Percentiles rank a stretch among this genome's conserved stretches.
These are phyloP conservation scores for Rhabdornis inornatus DNA, from an alignment of 2,113 vertebrate genomes.

Conservation along the genomic window DNA sequence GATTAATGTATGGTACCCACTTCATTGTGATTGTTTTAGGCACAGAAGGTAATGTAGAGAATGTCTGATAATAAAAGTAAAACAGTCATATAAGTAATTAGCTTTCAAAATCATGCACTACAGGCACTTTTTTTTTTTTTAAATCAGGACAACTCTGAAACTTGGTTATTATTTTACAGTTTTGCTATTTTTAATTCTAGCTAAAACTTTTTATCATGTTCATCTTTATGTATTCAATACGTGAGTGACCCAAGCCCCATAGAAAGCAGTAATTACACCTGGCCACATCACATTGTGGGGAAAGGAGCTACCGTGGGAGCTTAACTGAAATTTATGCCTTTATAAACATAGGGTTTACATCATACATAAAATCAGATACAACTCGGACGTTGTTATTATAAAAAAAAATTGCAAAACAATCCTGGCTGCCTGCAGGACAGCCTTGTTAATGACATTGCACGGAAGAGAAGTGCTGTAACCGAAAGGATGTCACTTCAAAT, in stretches of 20 bases:
- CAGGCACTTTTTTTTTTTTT: neutral
- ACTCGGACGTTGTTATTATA: neutral
- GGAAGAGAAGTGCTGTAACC: neutral
- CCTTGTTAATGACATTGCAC: neutral
- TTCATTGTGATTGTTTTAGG: neutral
- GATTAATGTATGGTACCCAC: neutral
- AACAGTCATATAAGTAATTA: neutral
- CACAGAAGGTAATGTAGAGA: neutral
- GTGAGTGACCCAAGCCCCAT: neutral
- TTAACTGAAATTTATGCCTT: neutral
- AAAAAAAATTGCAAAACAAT: neutral
- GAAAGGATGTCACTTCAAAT: neutral
- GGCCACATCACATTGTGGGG: neutral
- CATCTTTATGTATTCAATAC: neutral
- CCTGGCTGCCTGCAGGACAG: neutral
- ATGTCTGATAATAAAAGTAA: neutral
- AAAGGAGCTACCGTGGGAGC: neutral
- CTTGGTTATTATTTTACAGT: neutral
- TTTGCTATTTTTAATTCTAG: neutral
- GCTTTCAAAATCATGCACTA: neutral
- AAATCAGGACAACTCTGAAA: neutral
- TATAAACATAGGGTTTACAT: neutral
- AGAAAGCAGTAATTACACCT: neutral
- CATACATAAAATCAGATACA: neutral
- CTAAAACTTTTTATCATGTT: neutral